Evolutionary conservation across 2,888 invertebrate genomes (phyloP).

Genomic region (Nasonovia ribisnigri): DNA sequence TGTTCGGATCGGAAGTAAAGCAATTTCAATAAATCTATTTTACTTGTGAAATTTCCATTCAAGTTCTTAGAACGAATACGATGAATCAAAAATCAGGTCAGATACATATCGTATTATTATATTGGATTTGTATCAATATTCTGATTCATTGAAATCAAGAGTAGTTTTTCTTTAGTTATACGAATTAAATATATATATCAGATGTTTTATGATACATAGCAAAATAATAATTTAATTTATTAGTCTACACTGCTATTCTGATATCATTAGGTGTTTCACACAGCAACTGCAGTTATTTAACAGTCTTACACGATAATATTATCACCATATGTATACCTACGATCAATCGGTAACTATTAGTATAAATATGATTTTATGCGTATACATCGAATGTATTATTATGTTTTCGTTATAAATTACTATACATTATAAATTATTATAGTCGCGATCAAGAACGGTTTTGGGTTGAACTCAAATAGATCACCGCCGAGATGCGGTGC

Average conservation of each 20-base stretch:
- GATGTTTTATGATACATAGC: neutral
- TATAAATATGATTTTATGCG: neutral
- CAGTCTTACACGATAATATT: neutral
- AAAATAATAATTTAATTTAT: neutral
- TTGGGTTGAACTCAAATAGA: neutral
- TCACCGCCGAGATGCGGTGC: neutral
- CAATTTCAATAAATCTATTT: constrained; percentile 8
- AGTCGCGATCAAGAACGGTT: neutral
- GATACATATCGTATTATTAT: neutral
- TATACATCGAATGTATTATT: neutral
- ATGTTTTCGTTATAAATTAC: neutral
- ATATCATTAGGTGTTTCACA: neutral
- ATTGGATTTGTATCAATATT: constrained; percentile 12
- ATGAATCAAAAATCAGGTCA: constrained; percentile 1
- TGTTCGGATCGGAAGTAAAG: neutral
- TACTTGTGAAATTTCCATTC: neutral
- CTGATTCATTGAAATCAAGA: neutral
- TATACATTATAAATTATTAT: neutral
- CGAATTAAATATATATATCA: neutral
- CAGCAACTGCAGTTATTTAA: neutral
- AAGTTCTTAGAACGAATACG: neutral
- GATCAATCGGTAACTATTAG: neutral
- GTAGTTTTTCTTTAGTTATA: neutral
- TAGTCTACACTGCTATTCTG: neutral
- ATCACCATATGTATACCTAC: too few species aligned